These are phyloP conservation scores for Anabas testudineus DNA, from an alignment of 2,797 vertebrate genomes.

Conservation along the genomic window DNA sequence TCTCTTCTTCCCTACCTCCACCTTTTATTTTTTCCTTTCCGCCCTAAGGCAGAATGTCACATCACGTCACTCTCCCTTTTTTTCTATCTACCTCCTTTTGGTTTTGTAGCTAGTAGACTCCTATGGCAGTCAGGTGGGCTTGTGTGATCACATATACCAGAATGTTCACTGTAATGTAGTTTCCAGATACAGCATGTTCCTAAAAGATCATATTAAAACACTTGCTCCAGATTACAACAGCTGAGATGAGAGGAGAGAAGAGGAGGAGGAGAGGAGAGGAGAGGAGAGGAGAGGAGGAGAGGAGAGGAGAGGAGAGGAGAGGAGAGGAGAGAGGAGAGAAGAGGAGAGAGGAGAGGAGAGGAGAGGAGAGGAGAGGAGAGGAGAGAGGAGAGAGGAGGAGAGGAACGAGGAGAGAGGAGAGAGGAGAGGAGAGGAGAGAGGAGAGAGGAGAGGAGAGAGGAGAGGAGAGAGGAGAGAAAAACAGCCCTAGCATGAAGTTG, in stretches of 20 bases:
- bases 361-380: no score
- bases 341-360: no score
- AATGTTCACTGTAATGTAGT: background rate
- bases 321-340: no score
- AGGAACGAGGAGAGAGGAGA: no score
- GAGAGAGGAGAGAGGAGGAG: no score
- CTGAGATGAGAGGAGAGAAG: background rate
- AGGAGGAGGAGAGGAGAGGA: conserved; percentile 12
- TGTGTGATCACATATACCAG: conserved; percentile 6
- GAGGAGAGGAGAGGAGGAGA: conserved; percentile 1
- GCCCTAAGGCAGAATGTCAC: conserved; percentile 67
- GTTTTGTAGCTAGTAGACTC: conserved; percentile 14
- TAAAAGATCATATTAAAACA: conserved; percentile 1
- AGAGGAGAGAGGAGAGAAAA: no score
- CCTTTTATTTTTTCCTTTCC: conserved; percentile 27
- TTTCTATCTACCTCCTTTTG: background rate
- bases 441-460: no score
- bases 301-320: background rate
- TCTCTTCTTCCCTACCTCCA: conserved; percentile 35
- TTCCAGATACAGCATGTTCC: background rate
- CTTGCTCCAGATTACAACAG: background rate
- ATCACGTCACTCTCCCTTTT: conserved; percentile 57
- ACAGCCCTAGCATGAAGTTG: conserved; percentile 58
- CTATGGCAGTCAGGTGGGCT: conserved; percentile 22
- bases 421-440: no score